Percentiles rank a stretch among this genome's conserved stretches.
phyloP scores from a whole-genome alignment of 2,888 invertebrate genomes.

The Baccha elongata region DNA sequence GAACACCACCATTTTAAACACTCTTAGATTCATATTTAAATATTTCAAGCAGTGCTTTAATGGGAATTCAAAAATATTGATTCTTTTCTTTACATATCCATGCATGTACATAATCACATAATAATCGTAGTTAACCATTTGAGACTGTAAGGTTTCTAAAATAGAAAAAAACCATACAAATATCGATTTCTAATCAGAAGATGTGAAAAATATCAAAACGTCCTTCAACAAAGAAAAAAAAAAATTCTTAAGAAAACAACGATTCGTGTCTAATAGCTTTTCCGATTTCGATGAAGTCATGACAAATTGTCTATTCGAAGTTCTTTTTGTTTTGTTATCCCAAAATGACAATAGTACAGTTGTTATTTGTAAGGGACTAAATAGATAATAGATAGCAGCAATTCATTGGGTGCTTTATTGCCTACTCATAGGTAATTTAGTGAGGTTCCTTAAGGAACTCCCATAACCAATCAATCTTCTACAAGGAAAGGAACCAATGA shows the following conservation, averaged over 20 bases:
- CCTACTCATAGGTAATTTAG: conserved; percentile 40
- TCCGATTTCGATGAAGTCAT: neutral
- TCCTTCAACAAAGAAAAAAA: too few relatives aligned
- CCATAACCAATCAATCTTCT: conserved; percentile 32
- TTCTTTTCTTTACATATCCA: too few relatives aligned
- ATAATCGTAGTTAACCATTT: too few relatives aligned
- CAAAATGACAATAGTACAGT: conserved; percentile 14
- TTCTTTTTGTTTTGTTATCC: conserved; percentile 6
- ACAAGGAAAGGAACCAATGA: conserved; percentile 1
- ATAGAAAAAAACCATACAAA: too few relatives aligned
- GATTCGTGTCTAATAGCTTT: neutral
- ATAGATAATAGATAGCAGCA: conserved; percentile 31
- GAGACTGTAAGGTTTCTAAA: too few relatives aligned
- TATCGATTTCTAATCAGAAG: too few relatives aligned
- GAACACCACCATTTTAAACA: too few relatives aligned
- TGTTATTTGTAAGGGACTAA: conserved; percentile 12
- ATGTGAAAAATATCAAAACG: too few relatives aligned
- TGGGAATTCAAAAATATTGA: too few relatives aligned
- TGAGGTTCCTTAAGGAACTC: conserved; percentile 31
- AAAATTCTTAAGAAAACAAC: neutral
- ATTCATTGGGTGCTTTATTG: conserved; percentile 38
- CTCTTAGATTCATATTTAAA: too few relatives aligned
- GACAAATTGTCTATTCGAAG: conserved; percentile 13
- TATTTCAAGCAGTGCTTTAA: too few relatives aligned
- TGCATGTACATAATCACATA: too few relatives aligned